Evolutionary conservation across 2,113 vertebrate genomes (phyloP), one percentile per base, ranked within the genome.

Genomic region (Nansenia antarctica): DNA sequence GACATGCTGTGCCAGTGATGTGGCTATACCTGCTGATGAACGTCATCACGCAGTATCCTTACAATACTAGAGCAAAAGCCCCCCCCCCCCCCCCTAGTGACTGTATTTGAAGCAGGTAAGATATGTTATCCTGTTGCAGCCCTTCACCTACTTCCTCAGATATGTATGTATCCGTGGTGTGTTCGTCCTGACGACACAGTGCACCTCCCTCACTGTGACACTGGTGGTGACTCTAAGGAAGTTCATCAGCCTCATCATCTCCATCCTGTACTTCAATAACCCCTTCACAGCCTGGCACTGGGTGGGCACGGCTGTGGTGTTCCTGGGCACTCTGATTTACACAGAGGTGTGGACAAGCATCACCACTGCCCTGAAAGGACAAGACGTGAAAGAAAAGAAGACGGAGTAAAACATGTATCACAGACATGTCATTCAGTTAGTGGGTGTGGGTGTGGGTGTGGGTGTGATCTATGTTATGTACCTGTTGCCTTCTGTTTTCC

Each of bases 21-120:
- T 99, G 98, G 97, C 76, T 98, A 78, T 98, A 97, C 90, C 94
- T 99, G 69, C 72, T 96, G 65, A 89, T 97, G 92, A 99, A 99
- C 0, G 85, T 98, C 49, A 53, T 98, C 86, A 99, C 98, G 47
- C 98, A 99, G 95, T 99, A 99, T 99, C 98, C 95, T 98, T 91
- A 32, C 4, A 29, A n/a, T 29, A 62, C 55, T n/a, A 18, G 14
- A 9, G n/a, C 15, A 31, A 30, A 3, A 30, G 29, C 15, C 54
- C 52, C 11, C 4, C 27, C 4, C 15, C 0, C 12, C 42, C 5
- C 1, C 5, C 1, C 7, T 29, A 18, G 4, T 7, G 18, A 15
- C 18, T 57, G 1, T 55, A 26, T 55, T 29, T n/a, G n/a, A 42
- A 42, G 18, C 53, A 55, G 3, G 18, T 20, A 47, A 20, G 11